phyloP scores from a whole-genome alignment of 2,888 invertebrate species.

The Frankliniella intonsa region DNA sequence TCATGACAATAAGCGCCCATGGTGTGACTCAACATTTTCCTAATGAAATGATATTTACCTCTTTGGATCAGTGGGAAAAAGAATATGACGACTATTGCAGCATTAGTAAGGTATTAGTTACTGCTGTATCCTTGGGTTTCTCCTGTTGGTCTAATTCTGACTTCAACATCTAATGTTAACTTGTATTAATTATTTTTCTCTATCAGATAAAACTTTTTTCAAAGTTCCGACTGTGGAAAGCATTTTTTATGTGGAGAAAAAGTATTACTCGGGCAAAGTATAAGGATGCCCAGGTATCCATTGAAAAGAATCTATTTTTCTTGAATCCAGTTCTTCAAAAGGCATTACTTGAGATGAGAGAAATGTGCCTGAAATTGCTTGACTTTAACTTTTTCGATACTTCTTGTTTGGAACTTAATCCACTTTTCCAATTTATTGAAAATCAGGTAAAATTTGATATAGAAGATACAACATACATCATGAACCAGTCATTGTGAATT shows the following conservation, averaged over 20 bases:
- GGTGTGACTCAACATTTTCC: conserved; percentile 74
- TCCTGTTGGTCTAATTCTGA: not conserved
- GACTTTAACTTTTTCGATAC: conserved; percentile 60
- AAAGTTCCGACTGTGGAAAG: conserved; percentile 69
- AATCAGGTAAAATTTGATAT: conserved; percentile 52
- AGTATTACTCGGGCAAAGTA: conserved; percentile 67
- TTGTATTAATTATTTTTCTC: conserved; percentile 36
- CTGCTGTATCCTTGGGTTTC: conserved; percentile 30
- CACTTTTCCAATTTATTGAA: conserved; percentile 66
- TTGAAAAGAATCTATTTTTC: conserved; percentile 68
- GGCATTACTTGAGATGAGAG: conserved; percentile 65
- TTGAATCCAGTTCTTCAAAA: conserved; percentile 66
- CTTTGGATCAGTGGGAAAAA: conserved; percentile 72
- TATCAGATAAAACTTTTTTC: conserved; percentile 62
- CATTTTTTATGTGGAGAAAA: conserved; percentile 75
- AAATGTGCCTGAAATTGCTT: conserved; percentile 61
- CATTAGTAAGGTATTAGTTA: conserved; percentile 56
- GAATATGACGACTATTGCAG: conserved; percentile 76
- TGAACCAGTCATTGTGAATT: not conserved
- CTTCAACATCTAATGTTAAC: conserved; percentile 11
- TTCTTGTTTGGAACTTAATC: conserved; percentile 49
- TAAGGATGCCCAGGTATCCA: conserved; percentile 52
- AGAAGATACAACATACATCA: not conserved
- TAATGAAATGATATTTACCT: conserved; percentile 72
- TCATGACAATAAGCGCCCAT: conserved; percentile 73